A percentile compares a stretch with the other conserved stretches of the same genome.
phyloP scores from a whole-genome alignment of 2,113 vertebrate genomes.

The Platanista minor region DNA sequence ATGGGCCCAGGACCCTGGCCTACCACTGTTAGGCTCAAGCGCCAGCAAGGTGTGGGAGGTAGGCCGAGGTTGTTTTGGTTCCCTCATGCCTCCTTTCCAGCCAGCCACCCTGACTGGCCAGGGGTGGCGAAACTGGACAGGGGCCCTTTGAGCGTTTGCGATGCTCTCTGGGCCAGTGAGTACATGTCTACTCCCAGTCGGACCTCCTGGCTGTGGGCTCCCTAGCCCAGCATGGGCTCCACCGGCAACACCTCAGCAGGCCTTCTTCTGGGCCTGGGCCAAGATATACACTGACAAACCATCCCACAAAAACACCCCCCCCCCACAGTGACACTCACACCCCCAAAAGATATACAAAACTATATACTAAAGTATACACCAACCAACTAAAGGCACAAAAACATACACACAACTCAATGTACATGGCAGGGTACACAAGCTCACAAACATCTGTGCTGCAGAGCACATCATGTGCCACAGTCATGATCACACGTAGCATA shows the following conservation, averaged over 20 bases:
- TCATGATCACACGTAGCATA: background rate
- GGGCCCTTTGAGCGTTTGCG: background rate
- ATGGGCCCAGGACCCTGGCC: background rate
- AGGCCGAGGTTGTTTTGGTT: background rate
- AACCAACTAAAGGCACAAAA: background rate
- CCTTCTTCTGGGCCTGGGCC: constrained; percentile 1
- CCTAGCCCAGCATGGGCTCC: background rate
- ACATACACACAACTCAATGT: background rate
- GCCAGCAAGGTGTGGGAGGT: background rate
- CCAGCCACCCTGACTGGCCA: background rate
- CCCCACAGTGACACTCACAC: background rate
- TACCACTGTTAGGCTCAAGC: background rate
- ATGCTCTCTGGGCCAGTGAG: background rate
- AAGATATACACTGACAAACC: constrained; percentile 33
- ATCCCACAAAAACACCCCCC: background rate
- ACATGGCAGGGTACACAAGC: background rate
- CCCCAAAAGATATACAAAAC: constrained; percentile 1
- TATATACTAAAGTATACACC: background rate
- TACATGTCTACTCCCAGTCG: background rate
- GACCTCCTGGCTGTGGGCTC: background rate
- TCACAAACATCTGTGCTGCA: background rate
- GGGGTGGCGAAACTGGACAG: background rate
- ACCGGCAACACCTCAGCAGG: background rate
- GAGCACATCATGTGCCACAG: background rate
- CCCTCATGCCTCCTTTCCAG: background rate